These are phyloP conservation scores for Hymenochirus boettgeri DNA, from an alignment of 2,113 vertebrate species.

Conservation along the genomic window DNA sequence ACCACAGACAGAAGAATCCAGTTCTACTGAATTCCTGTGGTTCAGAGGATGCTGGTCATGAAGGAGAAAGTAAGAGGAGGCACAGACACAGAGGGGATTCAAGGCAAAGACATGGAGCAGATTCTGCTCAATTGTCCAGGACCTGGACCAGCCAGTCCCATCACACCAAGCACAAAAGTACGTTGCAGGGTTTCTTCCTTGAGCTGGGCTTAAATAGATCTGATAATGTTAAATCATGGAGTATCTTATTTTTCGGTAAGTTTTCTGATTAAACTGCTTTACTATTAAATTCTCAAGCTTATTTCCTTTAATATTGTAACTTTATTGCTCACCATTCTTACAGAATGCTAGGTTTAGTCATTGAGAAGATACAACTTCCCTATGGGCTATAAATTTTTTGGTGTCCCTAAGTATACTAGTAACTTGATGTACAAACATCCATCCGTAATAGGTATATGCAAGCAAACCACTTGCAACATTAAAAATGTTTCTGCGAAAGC, in stretches of 20 bases:
- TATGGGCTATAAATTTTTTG: too few relatives aligned
- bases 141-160: neutral
- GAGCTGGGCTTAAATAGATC: neutral
- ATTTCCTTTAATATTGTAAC: too few relatives aligned
- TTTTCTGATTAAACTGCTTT: neutral
- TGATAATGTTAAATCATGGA: neutral
- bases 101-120: neutral
- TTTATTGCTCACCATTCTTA: too few relatives aligned
- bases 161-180: neutral
- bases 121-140: neutral
- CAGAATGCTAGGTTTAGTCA: too few relatives aligned
- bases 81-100: neutral
- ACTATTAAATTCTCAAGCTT: neutral
- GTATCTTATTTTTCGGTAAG: neutral
- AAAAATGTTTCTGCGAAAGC: too few relatives aligned
- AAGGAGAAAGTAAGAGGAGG: neutral
- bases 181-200: neutral
- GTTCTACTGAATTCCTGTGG: neutral
- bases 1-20: neutral
- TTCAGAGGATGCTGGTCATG: neutral
- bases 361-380: too few relatives aligned
- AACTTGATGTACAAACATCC: too few relatives aligned
- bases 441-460: too few relatives aligned
- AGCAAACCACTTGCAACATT: too few relatives aligned
- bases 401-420: too few relatives aligned